A percentile compares a stretch with the other conserved stretches of the same genome.
phyloP scores from a whole-genome alignment of 2,797 vertebrate genomes.

The Enteromius afrohamiltoni region DNA sequence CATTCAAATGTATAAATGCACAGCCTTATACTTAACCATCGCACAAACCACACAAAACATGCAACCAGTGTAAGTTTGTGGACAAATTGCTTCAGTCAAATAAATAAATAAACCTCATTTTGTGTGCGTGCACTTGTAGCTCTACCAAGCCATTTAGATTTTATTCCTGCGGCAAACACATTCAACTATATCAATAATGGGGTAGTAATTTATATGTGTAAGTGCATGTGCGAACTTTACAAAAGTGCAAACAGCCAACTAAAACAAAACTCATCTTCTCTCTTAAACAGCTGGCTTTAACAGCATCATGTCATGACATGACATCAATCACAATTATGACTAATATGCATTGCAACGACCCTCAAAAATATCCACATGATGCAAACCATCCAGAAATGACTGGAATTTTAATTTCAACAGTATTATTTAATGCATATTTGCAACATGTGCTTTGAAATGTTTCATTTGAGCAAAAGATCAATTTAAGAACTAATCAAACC shows the following conservation, averaged over 20 bases:
- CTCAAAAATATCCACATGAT: neutral
- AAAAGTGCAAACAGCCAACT: constrained; percentile 40
- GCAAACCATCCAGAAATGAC: neutral
- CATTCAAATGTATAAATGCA: constrained; percentile 34
- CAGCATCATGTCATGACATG: constrained; percentile 62
- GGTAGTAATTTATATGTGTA: constrained; percentile 6
- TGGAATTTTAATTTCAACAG: neutral
- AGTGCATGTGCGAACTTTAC: constrained; percentile 1
- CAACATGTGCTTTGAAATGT: neutral
- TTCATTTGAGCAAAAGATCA: neutral
- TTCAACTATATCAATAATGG: constrained; percentile 2
- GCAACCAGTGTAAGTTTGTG: constrained; percentile 54
- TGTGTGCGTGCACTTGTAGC: constrained; percentile 61
- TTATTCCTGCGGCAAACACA: constrained; percentile 2
- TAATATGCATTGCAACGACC: constrained; percentile 52
- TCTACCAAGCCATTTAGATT: constrained; percentile 65
- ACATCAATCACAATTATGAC: constrained; percentile 61
- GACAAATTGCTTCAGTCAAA: constrained; percentile 22
- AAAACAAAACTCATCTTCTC: constrained; percentile 30
- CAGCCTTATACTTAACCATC: neutral
- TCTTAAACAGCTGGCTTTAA: constrained; percentile 40
- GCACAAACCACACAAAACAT: constrained; percentile 59
- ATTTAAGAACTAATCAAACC: neutral
- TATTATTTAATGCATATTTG: neutral
- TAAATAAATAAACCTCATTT: neutral